Base-by-base conservation (phyloP, 2,888 invertebrate genomes). In the Pandemis corylana region DNA sequence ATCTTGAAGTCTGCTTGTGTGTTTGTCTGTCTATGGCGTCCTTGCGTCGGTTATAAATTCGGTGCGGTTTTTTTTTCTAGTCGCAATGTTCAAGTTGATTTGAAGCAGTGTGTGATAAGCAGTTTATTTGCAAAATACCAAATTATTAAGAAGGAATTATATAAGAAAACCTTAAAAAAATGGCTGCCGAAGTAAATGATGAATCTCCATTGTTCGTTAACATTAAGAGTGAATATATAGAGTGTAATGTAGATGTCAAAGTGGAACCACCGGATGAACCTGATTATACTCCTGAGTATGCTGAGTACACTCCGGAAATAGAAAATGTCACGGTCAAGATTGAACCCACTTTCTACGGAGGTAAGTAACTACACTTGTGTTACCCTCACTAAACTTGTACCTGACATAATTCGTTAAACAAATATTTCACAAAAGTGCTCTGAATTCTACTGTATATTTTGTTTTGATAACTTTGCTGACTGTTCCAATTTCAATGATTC, bases 251-350 rank as follows among this genome's bases (percentile, higher is more conserved):
- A 28, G 44, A 61, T 4, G 53, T 74, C 3, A 74, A 74, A 44
- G 3, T 61, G 13, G 74, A 74, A 9, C 74, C 74, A 0, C 74
- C 59, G 7, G 68, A 69, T 7, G 61, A 69, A 7, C 7, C 13
- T 13, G 72, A 72, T 10, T 13, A 28, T 7, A n/a, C 10, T 6
- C 28, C n/a, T 41, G 63, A 72, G 12, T 5, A 56, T 20, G 9
- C 66, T 7, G 44, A 46, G n/a, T 15, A 15, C 12, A 0, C 2
- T 66, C n/a, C 13, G 7, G 56, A 41, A 12, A 42, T 73, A 15
- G 76, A 76, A 9, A 66, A 56, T 13, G 70, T 77, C 9, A 71
- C 61, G 7, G 76, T 77, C 0, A 77, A 77, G 20, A 61, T 77
- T 51, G 77, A 36, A 15, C 77, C 77, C 7, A 46, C 10, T 15